Conservation (phyloP, 2,797 vertebrate species). For the Microctenopoma steveboyesi region DNA sequence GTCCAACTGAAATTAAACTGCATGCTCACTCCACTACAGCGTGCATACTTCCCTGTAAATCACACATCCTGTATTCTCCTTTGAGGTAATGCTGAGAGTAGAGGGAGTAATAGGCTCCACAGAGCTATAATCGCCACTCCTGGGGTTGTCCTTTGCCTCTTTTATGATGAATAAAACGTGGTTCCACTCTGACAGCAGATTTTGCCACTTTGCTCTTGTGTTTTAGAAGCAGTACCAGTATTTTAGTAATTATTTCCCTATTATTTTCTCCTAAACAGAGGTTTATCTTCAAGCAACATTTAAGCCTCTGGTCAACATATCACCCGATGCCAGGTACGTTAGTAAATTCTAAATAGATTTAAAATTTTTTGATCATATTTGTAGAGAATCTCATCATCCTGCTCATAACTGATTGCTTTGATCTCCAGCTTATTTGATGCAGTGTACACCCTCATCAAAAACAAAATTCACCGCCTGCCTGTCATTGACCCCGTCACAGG, state of each 20-base stretch:
- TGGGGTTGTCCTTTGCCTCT: too few species aligned
- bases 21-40: too few species aligned
- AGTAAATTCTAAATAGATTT: not conserved
- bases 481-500: constrained; percentile 98
- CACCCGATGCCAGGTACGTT: constrained; percentile 94
- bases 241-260: not conserved
- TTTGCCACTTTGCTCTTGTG: not conserved
- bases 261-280: constrained; percentile 79
- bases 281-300: constrained; percentile 99
- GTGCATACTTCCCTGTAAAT: too few species aligned
- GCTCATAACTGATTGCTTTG: constrained; percentile 14
- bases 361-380: not conserved
- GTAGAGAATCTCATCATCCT: not conserved
- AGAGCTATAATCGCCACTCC: too few species aligned
- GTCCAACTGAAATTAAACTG: too few species aligned
- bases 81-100: too few species aligned
- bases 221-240: not conserved
- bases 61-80: too few species aligned
- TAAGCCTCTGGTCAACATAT: constrained; percentile 99
- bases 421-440: constrained; percentile 93
- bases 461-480: constrained; percentile 99
- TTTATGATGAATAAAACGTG: too few species aligned
- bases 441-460: constrained; percentile 99
- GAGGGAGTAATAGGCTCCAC: too few species aligned
- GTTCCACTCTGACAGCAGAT: too few species aligned